Percentiles rank a stretch among this genome's conserved stretches.
Conservation (phyloP, 2,113 vertebrate species). For the Stictonetta naevosa region DNA sequence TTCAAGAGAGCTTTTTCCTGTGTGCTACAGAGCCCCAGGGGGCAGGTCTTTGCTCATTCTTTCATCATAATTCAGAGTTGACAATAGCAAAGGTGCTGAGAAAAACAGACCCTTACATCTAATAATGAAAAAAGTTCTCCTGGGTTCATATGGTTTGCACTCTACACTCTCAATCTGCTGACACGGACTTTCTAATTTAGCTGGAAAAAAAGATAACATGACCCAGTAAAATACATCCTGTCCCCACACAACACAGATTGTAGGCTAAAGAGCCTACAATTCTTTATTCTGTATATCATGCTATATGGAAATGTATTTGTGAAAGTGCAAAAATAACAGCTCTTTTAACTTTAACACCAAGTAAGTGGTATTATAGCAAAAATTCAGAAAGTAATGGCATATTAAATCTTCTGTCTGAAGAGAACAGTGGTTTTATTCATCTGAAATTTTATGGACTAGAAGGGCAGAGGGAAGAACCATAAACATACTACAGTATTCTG, state of each 20-base stretch:
- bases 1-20: neutral
- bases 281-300: neutral
- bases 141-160: neutral
- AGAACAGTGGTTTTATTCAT: neutral
- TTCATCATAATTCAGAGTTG: neutral
- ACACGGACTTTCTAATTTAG: neutral
- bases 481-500: neutral
- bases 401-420: neutral
- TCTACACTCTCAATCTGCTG: neutral
- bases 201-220: neutral
- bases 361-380: neutral
- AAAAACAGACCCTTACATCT: neutral
- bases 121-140: neutral
- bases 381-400: neutral
- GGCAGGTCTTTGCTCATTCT: neutral
- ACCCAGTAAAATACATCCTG: neutral
- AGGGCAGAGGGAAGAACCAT: neutral
- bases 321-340: neutral
- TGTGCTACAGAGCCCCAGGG: neutral
- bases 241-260: neutral
- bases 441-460: neutral
- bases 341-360: constrained; percentile 22
- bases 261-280: no score
- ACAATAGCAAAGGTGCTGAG: neutral
- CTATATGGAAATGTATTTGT: neutral